Base-by-base conservation (phyloP, 2,113 vertebrate species). In the Oreochromis tanganicae region DNA sequence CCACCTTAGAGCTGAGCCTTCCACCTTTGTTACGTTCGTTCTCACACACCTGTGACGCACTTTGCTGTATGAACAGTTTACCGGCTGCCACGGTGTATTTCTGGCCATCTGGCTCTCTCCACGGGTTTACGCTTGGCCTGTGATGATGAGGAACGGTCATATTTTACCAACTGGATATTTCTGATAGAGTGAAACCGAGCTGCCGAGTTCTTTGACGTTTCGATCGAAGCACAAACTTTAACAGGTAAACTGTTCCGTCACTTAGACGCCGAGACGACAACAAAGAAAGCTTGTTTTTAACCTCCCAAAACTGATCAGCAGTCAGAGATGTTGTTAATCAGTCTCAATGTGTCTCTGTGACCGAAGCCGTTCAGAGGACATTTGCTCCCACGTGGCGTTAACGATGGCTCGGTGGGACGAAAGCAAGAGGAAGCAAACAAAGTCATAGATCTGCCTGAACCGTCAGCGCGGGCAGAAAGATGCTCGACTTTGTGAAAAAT, bases 41-140 rank as follows among this genome's bases (percentile, higher is more conserved):
- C 5, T 48, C 71, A 29, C 68, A 75, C 14, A 48, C 6, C 9
- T 29, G 68, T 1, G 24, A 75, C 2, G 14, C 41, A 17, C 21
- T 27, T 24, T 46, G 0, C 0, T 29, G 21, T 43, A 24, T 4
- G n/a, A 43, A 17, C 21, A 46, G 12, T 43, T 3, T 16, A 24
- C 9, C 5, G 21, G 21, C 8, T 0, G 68, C 21, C 21, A 17
- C 4, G 7, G 0, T 46, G 36, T 0, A 0, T 2, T 1, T 43
- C n/a, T 61, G 27, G 3, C 14, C 27, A 61, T 9, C 57, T 43
- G 68, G 43, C 21, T 24, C 9, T 27, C 13, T 73, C 68, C 21
- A 11, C 0, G 9, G n/a, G 41, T 48, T 48, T 29, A 48, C 5
- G 5, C 13, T 17, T 4, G 38, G 41, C 38, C 68, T 27, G 68